Evolutionary conservation across 37 sponge, comb jelly and placozoan genomes (phyloP).

Genomic region (Halisarca cf. caerulea): DNA sequence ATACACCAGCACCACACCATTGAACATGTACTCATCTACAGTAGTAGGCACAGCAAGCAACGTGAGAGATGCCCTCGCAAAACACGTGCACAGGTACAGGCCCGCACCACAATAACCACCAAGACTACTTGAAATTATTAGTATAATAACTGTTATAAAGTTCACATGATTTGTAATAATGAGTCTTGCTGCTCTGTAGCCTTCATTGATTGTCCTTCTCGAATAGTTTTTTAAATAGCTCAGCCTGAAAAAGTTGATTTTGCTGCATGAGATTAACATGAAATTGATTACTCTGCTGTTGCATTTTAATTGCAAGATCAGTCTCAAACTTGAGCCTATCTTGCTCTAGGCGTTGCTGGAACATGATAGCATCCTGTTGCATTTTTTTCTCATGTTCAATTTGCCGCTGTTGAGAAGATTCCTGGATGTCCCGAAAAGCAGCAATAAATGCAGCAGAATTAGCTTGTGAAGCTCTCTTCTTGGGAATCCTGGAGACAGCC

Average conservation of each 20-base stretch:
- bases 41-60: neutral
- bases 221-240: neutral
- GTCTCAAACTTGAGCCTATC: neutral
- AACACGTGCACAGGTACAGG: neutral
- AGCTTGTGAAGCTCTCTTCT: neutral
- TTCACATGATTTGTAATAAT: too few species aligned
- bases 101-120: too few species aligned
- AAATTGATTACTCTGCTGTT: conserved; percentile 7
- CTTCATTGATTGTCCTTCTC: neutral
- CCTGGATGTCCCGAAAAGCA: neutral
- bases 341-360: conserved; percentile 3
- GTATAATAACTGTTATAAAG: too few species aligned
- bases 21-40: neutral
- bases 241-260: neutral
- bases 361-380: neutral
- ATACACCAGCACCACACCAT: conserved; percentile 9
- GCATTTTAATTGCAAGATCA: neutral
- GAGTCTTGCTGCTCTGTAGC: too few species aligned
- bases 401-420: neutral
- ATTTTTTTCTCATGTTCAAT: neutral
- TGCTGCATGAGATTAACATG: neutral
- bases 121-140: too few species aligned
- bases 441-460: neutral
- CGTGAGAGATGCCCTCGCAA: neutral
- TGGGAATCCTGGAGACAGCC: too few species aligned